Evolutionary conservation across 2,888 invertebrate genomes (phyloP).

Genomic region (Tolmerus cingulatus): DNA sequence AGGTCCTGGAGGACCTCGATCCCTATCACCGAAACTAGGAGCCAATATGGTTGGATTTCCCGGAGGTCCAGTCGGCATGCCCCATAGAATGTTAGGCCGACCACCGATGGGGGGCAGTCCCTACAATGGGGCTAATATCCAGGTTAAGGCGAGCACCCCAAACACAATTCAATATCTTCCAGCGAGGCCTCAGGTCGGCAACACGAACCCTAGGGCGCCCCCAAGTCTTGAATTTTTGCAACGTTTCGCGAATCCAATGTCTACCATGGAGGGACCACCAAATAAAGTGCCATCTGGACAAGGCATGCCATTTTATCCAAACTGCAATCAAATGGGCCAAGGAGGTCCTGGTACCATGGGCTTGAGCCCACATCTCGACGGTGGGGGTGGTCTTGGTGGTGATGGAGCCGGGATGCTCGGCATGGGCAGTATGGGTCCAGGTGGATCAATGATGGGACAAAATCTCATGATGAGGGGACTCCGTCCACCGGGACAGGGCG

Average conservation of each 20-base stretch:
- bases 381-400: slow-evolving; percentile 56
- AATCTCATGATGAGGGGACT: slow-evolving; percentile 63
- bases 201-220: slow-evolving; percentile 77
- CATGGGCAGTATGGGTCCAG: slow-evolving; percentile 42
- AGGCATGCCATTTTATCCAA: slow-evolving; percentile 57
- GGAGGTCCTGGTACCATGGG: slow-evolving; percentile 55
- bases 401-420: slow-evolving; percentile 63
- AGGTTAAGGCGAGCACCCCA: slow-evolving; percentile 95
- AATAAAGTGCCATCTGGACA: slow-evolving; percentile 51
- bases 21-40: slow-evolving; percentile 74
- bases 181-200: slow-evolving; percentile 86
- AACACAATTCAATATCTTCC: slow-evolving; percentile 98
- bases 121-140: slow-evolving; percentile 75
- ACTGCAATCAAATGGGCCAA: slow-evolving; percentile 60
- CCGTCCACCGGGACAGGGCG: slow-evolving; percentile 63
- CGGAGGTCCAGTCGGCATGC: slow-evolving; percentile 66
- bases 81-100: slow-evolving; percentile 71
- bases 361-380: slow-evolving; percentile 65
- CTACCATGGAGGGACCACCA: slow-evolving; percentile 50
- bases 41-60: slow-evolving; percentile 65
- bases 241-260: slow-evolving; percentile 84
- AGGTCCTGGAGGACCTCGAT: slow-evolving; percentile 58
- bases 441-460: slow-evolving; percentile 54
- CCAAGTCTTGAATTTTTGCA: slow-evolving; percentile 90
- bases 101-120: slow-evolving; percentile 71